Evolutionary conservation across 2,113 vertebrate species (phyloP).

Genomic region (Larimichthys polyactis): DNA sequence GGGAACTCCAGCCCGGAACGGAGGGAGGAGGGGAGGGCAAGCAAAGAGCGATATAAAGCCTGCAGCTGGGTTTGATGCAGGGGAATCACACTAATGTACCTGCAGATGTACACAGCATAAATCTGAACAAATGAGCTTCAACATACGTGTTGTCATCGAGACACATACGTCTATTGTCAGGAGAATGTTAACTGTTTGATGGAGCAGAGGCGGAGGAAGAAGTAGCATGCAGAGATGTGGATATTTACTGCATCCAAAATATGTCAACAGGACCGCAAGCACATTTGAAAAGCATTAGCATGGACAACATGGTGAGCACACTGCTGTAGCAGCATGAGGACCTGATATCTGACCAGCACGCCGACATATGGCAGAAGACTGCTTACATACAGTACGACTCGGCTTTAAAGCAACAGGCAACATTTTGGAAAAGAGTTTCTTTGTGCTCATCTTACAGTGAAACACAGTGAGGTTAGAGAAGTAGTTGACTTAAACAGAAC

Average conservation of each 20-base stretch:
- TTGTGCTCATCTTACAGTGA: conserved; percentile 10
- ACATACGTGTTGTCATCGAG: conserved; percentile 20
- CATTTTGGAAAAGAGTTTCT: neutral
- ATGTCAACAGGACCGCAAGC: conserved; percentile 42
- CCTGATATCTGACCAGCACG: neutral
- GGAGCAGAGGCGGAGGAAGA: neutral
- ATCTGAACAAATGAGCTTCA: conserved; percentile 16
- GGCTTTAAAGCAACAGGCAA: conserved; percentile 12
- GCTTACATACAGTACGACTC: neutral
- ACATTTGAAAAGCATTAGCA: conserved; percentile 26
- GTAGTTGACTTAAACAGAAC: neutral
- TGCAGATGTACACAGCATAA: conserved; percentile 77
- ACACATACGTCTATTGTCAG: conserved; percentile 14
- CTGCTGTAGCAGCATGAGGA: neutral
- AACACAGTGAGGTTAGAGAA: neutral
- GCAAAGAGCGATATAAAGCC: conserved; percentile 36
- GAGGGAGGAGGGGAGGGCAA: neutral
- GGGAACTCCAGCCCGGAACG: neutral
- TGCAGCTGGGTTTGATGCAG: conserved; percentile 55
- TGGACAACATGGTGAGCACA: neutral
- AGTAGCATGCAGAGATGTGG: neutral
- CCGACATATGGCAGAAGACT: conserved; percentile 13
- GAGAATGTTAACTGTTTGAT: conserved; percentile 19
- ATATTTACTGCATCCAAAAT: conserved; percentile 31
- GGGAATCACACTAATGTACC: conserved; percentile 63